These are phyloP conservation scores for Dolichallabes microphthalmus DNA, from an alignment of 2,113 vertebrate species.

Conservation along the genomic window DNA sequence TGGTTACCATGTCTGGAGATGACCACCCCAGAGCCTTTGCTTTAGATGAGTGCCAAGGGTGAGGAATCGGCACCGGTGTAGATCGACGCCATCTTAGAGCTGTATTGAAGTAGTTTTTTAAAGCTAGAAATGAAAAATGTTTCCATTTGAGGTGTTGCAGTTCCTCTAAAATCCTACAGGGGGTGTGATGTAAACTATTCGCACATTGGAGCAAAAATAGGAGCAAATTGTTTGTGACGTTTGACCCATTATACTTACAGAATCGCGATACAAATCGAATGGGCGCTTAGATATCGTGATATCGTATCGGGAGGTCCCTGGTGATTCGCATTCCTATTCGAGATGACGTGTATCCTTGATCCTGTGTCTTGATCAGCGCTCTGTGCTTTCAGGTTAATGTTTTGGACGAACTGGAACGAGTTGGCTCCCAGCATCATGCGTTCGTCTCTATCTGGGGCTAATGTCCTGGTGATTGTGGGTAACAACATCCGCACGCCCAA, in stretches of 20 bases:
- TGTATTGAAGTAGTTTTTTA: not conserved
- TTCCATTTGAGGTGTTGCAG: no score
- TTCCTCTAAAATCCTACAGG: no score
- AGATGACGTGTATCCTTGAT: not conserved
- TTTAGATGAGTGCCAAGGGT: conserved; percentile 95
- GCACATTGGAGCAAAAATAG: no score
- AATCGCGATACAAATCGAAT: no score
- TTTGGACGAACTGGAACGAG: conserved; percentile 99
- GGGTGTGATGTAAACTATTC: no score
- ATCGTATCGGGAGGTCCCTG: no score
- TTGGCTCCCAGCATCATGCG: conserved; percentile 96
- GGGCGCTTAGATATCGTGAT: no score
- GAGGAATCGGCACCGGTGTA: conserved; percentile 58
- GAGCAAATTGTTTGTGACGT: no score
- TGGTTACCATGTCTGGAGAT: conserved; percentile 96
- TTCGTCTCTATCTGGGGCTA: conserved; percentile 87
- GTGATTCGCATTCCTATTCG: no score
- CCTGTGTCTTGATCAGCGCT: not conserved
- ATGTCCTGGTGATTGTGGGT: conserved; percentile 89
- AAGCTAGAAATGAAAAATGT: no score
- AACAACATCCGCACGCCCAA: conserved; percentile 94
- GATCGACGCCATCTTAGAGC: not conserved
- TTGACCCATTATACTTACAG: no score
- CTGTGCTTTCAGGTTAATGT: conserved; percentile 82
- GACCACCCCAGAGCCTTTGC: conserved; percentile 95